Conservation (phyloP, 2,888 invertebrate genomes). For the Tetragnatha montana region DNA sequence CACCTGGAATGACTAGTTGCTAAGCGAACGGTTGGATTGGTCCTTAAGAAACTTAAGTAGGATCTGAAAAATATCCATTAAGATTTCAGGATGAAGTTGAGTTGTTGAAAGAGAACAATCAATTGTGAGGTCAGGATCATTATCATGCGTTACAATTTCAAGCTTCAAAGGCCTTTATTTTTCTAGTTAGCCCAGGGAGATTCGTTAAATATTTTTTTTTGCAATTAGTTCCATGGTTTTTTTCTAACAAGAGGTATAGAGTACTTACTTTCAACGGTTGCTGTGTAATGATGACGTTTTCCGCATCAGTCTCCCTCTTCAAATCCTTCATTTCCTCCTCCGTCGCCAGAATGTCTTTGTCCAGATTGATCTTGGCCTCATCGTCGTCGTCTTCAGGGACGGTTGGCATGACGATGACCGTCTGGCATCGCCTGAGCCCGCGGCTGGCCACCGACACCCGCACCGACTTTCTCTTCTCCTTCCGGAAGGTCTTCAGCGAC, state of each 20-base stretch:
- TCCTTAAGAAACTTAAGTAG: no score
- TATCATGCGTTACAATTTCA: no score
- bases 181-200: neutral
- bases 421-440: constrained; percentile 59
- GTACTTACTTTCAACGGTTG: constrained; percentile 56
- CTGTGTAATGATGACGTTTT: constrained; percentile 62
- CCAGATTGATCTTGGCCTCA: neutral
- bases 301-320: constrained; percentile 57
- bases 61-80: no score
- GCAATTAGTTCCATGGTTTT: neutral
- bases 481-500: neutral
- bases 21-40: no score
- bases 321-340: constrained; percentile 62
- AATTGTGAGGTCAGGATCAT: no score
- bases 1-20: no score
- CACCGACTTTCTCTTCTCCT: constrained; percentile 55
- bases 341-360: constrained; percentile 3
- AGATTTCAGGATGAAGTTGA: no score
- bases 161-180: no score
- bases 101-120: no score
- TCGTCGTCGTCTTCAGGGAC: constrained; percentile 63
- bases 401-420: constrained; percentile 66
- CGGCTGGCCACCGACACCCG: constrained; percentile 57
- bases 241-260: neutral
- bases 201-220: neutral